Conservation (phyloP, 2,113 vertebrate genomes). For the Clarias macrocephalus region DNA sequence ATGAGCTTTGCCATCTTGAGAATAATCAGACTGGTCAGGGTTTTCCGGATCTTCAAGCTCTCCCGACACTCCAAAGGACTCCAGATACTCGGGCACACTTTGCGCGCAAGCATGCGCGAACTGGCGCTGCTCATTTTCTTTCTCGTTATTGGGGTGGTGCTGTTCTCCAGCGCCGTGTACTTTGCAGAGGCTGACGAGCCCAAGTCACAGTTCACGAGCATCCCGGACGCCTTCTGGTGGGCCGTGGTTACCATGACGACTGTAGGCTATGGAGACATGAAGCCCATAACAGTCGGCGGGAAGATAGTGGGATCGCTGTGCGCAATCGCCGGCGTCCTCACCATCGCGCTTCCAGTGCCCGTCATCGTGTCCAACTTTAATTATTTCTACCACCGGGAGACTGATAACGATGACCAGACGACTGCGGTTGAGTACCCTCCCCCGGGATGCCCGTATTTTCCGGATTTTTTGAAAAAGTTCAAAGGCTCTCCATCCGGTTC, state of each 20-base stretch:
- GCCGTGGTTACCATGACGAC: slow-evolving; percentile 99
- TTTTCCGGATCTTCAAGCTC: slow-evolving; percentile 98
- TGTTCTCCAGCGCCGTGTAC: slow-evolving; percentile 98
- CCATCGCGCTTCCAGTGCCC: slow-evolving; percentile 97
- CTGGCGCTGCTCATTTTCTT: slow-evolving; percentile 98
- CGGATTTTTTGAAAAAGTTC: slow-evolving; percentile 89
- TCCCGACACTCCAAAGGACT: slow-evolving; percentile 97
- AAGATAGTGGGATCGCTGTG: slow-evolving; percentile 98
- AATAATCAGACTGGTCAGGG: slow-evolving; percentile 94
- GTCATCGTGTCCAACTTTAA: slow-evolving; percentile 99
- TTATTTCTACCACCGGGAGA: slow-evolving; percentile 99
- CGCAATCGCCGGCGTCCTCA: slow-evolving; percentile 96
- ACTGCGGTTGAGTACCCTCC: slow-evolving; percentile 84
- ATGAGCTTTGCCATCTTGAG: slow-evolving; percentile 98
- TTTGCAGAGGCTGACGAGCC: slow-evolving; percentile 97
- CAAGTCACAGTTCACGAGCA: slow-evolving; percentile 94
- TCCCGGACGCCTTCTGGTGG: slow-evolving; percentile 99
- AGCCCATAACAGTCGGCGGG: slow-evolving; percentile 96
- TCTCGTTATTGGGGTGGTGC: slow-evolving; percentile 95
- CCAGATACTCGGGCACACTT: slow-evolving; percentile 96
- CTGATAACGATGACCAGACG: slow-evolving; percentile 90
- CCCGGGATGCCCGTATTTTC: slow-evolving; percentile 88
- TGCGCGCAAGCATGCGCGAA: slow-evolving; percentile 96
- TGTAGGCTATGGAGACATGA: slow-evolving; percentile 99
- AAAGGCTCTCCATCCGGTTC: slow-evolving; percentile 86